Base-by-base conservation (phyloP, 2,888 invertebrate species). In the Amphipoea oculea region DNA sequence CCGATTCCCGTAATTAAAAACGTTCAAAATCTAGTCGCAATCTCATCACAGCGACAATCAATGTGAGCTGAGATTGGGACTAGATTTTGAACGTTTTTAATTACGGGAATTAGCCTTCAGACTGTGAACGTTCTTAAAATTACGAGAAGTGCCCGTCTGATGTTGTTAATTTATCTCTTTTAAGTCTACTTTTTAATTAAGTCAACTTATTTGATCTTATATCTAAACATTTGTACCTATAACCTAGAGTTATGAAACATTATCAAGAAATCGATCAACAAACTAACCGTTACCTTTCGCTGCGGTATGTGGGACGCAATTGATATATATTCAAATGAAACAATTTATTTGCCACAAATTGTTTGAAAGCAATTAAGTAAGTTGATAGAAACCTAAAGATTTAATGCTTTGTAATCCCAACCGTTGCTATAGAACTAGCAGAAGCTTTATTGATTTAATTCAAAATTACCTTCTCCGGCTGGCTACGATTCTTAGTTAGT, bases 331-430 rank as follows among this genome's bases (percentile, higher is more conserved):
- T 62, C 11, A n/a, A 67, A 62, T 40, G 4, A 48, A 81, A 45
- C 23, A 36, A 17, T 67, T 63, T 57, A 48, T 75, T 86, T 66
- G 20, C 29, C 48, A 17, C 29, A 74, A 82, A 62, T 66, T 70
- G n/a, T 65, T 65, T 63, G 6, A 29, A 67, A 40, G n/a, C 70
- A 70, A 83, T 82, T 82, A 62, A 62, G 29, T 76, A 60, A 62
- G n/a, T 51, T 71, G 45, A 76, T 60, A 51, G 42, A 54, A 73
- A 66, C 4, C 14, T 54, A 14, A 63, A 74, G 20, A 69, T 85
- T 17, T 14, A 66, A 62, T 62, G 45, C 54, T 63, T 48, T 40
- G 36, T 67, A 86, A 71, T 68, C 23, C 67, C 76, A 67, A 57
- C 2, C 4, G 14, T 6, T 42, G n/a, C 14, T 42, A 29, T 63